A percentile compares a stretch with the other conserved stretches of the same genome.
phyloP scores from a whole-genome alignment of 2,797 vertebrate species.

The Melanotaenia trifasciata region DNA sequence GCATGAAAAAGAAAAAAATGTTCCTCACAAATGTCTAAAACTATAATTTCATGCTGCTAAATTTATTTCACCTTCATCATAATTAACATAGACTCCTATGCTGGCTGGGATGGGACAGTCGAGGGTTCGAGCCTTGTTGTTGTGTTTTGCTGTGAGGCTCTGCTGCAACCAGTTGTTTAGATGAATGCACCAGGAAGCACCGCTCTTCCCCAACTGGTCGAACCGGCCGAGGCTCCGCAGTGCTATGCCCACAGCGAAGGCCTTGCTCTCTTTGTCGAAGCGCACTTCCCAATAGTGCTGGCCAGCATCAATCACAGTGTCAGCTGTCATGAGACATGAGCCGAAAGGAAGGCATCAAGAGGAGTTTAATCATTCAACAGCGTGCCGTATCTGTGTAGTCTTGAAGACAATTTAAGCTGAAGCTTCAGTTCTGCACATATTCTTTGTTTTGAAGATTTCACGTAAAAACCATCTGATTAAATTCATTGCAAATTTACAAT shows the following conservation, averaged over 20 bases:
- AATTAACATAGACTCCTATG: conserved; percentile 93
- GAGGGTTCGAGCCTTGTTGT: conserved; percentile 94
- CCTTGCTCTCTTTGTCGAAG: conserved; percentile 95
- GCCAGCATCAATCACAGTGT: conserved; percentile 90
- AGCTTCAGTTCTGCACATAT: neutral
- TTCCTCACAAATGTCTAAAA: neutral
- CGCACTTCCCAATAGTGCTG: conserved; percentile 97
- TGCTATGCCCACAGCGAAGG: conserved; percentile 90
- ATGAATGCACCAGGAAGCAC: conserved; percentile 94
- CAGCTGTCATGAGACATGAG: conserved; percentile 77
- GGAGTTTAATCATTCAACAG: neutral
- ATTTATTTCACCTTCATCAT: conserved; percentile 87
- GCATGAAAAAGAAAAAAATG: neutral
- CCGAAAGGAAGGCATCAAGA: neutral
- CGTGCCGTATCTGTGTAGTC: neutral
- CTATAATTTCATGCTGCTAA: neutral
- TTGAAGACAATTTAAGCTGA: neutral
- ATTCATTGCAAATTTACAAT: neutral
- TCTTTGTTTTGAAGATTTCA: neutral
- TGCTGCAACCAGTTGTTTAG: conserved; percentile 98
- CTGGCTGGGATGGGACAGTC: conserved; percentile 90
- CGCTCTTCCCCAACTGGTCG: conserved; percentile 93
- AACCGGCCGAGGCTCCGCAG: conserved; percentile 92
- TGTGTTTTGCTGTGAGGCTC: conserved; percentile 96
- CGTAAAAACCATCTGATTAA: neutral